A percentile compares a stretch with the other conserved stretches of the same genome.
These are phyloP conservation scores for Rachycentron canadum DNA, from an alignment of 2,797 vertebrate genomes.

Conservation along the genomic window DNA sequence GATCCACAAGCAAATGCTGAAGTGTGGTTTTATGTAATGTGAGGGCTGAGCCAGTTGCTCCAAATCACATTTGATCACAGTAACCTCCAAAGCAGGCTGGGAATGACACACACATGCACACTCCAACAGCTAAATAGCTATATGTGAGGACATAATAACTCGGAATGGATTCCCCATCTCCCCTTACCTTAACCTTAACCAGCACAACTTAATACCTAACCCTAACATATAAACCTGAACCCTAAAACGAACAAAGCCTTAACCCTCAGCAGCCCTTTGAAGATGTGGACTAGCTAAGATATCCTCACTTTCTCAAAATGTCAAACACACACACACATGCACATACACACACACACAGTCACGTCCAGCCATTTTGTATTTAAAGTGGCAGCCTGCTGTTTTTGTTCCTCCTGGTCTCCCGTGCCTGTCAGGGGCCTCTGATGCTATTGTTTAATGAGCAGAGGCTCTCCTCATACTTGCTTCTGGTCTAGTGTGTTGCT, in stretches of 20 bases:
- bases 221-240: too few species aligned
- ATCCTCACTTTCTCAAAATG: not conserved
- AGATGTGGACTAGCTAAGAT: not conserved
- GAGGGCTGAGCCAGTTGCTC: slow-evolving; percentile 20
- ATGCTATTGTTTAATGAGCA: slow-evolving; percentile 72
- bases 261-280: not conserved
- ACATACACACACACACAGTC: slow-evolving; percentile 30
- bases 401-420: slow-evolving; percentile 47
- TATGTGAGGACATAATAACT: too few species aligned
- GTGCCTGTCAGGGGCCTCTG: slow-evolving; percentile 62
- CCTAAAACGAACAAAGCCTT: not conserved
- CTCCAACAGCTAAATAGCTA: not conserved
- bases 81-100: slow-evolving; percentile 11
- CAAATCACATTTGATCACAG: slow-evolving; percentile 38
- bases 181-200: too few species aligned
- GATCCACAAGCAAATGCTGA: slow-evolving; percentile 14
- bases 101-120: not conserved
- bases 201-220: too few species aligned
- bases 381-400: slow-evolving; percentile 70
- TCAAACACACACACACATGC: slow-evolving; percentile 16
- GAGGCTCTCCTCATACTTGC: slow-evolving; percentile 45
- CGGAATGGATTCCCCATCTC: too few species aligned
- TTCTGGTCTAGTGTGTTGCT: slow-evolving; percentile 51
- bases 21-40: not conserved
- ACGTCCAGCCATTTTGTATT: slow-evolving; percentile 58